Percentiles rank a stretch among this genome's conserved stretches.
Conservation (phyloP, 2,888 invertebrate species). For the Platerodrilus igneus region DNA sequence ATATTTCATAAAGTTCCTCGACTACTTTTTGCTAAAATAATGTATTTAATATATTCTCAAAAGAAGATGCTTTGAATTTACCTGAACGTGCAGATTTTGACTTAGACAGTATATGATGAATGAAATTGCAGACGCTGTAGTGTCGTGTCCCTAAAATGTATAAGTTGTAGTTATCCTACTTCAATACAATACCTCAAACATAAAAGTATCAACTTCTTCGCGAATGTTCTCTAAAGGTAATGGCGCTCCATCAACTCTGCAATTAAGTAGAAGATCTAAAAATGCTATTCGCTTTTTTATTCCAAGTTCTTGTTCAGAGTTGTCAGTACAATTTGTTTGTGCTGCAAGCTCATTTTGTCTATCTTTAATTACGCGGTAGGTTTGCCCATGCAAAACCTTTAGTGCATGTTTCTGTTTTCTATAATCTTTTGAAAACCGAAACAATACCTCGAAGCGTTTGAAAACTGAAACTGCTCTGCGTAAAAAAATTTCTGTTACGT, state of each 20-base stretch:
- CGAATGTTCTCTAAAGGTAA: slow-evolving; percentile 58
- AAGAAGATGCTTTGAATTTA: no score
- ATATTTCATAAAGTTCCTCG: no score
- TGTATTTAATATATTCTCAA: no score
- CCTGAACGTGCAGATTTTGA: no score
- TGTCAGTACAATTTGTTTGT: not conserved
- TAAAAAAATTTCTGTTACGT: no score
- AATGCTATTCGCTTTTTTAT: slow-evolving; percentile 62
- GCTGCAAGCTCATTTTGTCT: slow-evolving; percentile 33
- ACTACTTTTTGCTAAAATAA: no score
- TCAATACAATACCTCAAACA: slow-evolving; percentile 70
- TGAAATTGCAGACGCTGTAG: no score
- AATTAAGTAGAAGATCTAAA: slow-evolving; percentile 59
- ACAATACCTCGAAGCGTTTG: no score
- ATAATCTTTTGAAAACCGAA: slow-evolving; percentile 56
- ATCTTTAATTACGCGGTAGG: slow-evolving; percentile 53
- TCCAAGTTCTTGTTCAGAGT: slow-evolving; percentile 37
- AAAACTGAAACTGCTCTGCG: no score
- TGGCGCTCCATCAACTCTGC: slow-evolving; percentile 55
- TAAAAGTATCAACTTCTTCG: slow-evolving; percentile 69
- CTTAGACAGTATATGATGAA: no score
- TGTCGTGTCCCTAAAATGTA: no score
- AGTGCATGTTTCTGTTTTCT: slow-evolving; percentile 51
- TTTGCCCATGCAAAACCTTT: slow-evolving; percentile 50
- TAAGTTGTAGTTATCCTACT: no score